Percentiles rank a stretch among this genome's conserved stretches.
Conservation (phyloP, 2,113 vertebrate species). For the Hypanus sabinus region DNA sequence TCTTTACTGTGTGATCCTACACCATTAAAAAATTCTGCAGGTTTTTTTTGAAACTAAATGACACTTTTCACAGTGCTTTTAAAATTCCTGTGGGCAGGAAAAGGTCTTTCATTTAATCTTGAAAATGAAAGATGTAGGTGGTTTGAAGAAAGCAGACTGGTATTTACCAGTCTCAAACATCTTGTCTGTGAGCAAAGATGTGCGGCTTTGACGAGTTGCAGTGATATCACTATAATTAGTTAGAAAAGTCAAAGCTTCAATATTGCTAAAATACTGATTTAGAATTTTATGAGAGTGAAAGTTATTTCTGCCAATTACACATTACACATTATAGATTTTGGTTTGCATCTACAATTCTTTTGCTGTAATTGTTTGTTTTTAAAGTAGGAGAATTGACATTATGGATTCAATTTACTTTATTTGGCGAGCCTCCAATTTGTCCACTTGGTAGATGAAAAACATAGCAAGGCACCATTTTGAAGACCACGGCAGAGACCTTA, state of each 20-base stretch:
- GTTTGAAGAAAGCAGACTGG: not conserved
- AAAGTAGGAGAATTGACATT: too few relatives aligned
- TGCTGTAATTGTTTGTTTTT: too few relatives aligned
- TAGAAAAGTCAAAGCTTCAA: not conserved
- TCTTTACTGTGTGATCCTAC: not conserved
- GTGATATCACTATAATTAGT: not conserved
- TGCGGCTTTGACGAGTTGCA: too few relatives aligned
- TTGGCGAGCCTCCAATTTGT: not conserved
- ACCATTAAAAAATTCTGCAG: not conserved
- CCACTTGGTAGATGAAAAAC: too few relatives aligned
- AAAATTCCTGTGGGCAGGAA: not conserved
- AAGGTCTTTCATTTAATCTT: slow-evolving; percentile 10
- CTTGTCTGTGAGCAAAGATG: not conserved
- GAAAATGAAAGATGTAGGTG: not conserved
- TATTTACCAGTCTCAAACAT: not conserved
- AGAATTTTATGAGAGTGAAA: not conserved
- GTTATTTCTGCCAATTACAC: not conserved
- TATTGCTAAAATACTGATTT: not conserved
- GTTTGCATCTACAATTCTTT: not conserved
- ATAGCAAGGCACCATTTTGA: too few relatives aligned
- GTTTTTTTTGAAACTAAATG: slow-evolving; percentile 15
- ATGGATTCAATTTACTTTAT: not conserved
- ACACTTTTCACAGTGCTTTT: not conserved
- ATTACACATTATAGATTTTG: not conserved
- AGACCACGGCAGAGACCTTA: too few relatives aligned